These are phyloP conservation scores for Anomalospiza imberbis DNA, from an alignment of 2,797 vertebrate genomes.

Conservation along the genomic window DNA sequence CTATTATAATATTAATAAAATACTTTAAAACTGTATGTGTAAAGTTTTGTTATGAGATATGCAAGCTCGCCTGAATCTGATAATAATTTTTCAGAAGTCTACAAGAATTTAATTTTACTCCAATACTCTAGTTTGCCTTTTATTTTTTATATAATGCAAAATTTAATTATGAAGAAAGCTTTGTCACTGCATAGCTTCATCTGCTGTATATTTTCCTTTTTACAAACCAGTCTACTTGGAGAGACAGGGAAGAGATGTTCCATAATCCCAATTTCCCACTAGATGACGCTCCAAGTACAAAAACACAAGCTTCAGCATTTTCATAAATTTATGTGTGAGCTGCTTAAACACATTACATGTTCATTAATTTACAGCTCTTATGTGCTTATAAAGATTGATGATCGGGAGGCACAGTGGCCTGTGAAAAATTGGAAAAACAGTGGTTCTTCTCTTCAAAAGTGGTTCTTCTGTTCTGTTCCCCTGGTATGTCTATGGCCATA, in stretches of 20 bases:
- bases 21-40: not conserved
- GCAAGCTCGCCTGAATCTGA: not conserved
- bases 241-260: not conserved
- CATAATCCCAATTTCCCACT: constrained; percentile 45
- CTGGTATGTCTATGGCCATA: not conserved
- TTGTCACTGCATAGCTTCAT: not conserved
- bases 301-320: not conserved
- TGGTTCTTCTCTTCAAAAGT: not conserved
- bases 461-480: too few species aligned
- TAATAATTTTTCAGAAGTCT: not conserved
- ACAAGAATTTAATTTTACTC: not conserved
- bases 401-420: not conserved
- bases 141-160: not conserved
- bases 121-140: not conserved
- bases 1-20: not conserved
- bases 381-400: not conserved
- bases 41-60: not conserved
- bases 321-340: not conserved
- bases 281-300: constrained; percentile 70
- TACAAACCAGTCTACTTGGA: not conserved
- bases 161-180: not conserved
- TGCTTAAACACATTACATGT: not conserved
- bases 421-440: not conserved
- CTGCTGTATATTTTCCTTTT: not conserved
- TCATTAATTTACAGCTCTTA: not conserved